Base-by-base conservation (phyloP, 2,113 vertebrate genomes). In the Caloenas nicobarica region DNA sequence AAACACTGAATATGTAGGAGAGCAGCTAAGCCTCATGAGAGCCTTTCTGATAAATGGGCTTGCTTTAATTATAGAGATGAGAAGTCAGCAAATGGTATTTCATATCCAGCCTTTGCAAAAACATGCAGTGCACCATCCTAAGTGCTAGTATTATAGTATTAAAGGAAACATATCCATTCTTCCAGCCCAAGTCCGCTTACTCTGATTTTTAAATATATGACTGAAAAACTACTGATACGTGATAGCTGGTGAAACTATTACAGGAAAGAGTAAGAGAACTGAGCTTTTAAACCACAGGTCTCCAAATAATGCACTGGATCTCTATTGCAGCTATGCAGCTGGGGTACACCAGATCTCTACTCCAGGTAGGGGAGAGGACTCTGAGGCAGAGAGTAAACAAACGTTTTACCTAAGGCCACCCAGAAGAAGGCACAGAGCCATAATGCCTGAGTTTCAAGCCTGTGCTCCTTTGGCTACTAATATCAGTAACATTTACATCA, bases 31-130 rank as follows among this genome's bases (percentile, higher is more conserved):
- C 46, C 36, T 89, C 29, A 13, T 1, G 3, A 70, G 26, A 80
- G 31, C 58, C 6, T 46, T 78, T 28, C 70, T 93, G 57, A 79
- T 80, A 95, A 96, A 79, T 53, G 6, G 22, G 26, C 17, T 72
- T 51, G 22, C 44, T 83, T 92, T 85, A 94, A 88, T 81, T 51
- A 86, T 36, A 76, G 31, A 83, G 62, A 85, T 56, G 72, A 95
- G 23, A 83, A 87, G 26, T 62, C 65, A 69, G 58, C 17, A 88
- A 93, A 90, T 46, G 11, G 9, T 48, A 56, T 66, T 95, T 86
- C 51, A 73, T 58, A 76, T 53, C 36, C 25, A 86, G 22, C 15
- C 38, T 70, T 77, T 62, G 34, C 2, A 29, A 76, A 58, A 54
- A 81, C 58, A 58, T 16, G 18, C 25, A 66, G 38, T 24, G 17